phyloP scores from a whole-genome alignment of 2,888 invertebrate species.

The Escarpia spicata region DNA sequence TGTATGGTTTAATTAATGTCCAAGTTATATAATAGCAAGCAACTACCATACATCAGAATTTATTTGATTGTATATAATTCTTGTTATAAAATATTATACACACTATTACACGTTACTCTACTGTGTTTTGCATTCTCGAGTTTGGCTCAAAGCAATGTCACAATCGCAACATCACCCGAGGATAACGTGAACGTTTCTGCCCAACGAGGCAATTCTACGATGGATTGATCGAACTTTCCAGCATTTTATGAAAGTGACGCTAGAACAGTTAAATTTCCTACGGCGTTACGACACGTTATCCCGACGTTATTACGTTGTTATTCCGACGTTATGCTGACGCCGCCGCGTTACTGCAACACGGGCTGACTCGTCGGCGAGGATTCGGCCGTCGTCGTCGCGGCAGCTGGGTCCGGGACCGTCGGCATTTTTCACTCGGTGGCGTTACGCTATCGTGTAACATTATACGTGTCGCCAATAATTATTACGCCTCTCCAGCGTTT shows the following conservation, averaged over 20 bases:
- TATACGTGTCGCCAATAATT: slow-evolving; percentile 3
- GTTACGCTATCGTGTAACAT: background rate
- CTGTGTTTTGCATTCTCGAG: no score
- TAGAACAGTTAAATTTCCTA: background rate
- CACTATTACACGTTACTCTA: no score
- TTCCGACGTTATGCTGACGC: background rate
- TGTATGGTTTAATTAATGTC: no score
- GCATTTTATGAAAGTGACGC: background rate
- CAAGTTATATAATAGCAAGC: no score
- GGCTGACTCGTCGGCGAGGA: background rate
- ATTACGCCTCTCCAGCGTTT: background rate
- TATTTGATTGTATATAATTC: no score
- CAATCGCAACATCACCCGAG: no score
- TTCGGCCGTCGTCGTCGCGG: background rate
- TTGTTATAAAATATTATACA: no score
- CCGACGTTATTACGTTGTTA: background rate
- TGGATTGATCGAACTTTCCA: background rate
- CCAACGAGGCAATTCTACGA: background rate
- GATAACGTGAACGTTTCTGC: no score
- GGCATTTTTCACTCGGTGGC: background rate
- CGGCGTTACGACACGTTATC: background rate
- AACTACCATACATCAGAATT: no score
- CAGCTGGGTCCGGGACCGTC: background rate
- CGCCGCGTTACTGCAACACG: background rate
- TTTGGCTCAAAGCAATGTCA: no score